These are phyloP conservation scores for Selenia dentaria DNA, from an alignment of 2,888 invertebrate genomes.

Conservation along the genomic window DNA sequence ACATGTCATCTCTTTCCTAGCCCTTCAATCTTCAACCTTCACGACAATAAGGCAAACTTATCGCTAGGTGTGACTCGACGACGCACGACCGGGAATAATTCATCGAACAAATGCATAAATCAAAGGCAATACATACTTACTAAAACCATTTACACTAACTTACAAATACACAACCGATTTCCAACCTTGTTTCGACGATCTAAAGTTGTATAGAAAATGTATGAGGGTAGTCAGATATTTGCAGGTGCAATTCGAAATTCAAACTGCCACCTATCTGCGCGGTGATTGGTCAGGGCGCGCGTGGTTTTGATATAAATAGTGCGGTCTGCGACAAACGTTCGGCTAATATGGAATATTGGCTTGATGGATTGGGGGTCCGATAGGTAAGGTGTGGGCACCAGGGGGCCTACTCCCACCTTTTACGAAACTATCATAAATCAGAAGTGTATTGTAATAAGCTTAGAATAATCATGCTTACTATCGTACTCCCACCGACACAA, in stretches of 20 bases:
- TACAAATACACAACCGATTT: slow-evolving; percentile 22
- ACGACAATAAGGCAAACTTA: slow-evolving; percentile 47
- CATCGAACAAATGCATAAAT: slow-evolving; percentile 81
- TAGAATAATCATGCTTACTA: no score
- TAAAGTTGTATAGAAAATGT: slow-evolving; percentile 23
- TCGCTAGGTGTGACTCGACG: slow-evolving; percentile 63
- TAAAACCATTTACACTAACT: slow-evolving; percentile 11
- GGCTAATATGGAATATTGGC: slow-evolving; percentile 63
- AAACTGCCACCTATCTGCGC: slow-evolving; percentile 75
- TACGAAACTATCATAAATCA: no score
- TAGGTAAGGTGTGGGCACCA: slow-evolving; percentile 5
- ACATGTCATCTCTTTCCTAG: no score
- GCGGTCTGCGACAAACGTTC: slow-evolving; percentile 64
- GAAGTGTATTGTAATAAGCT: no score
- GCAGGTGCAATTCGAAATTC: slow-evolving; percentile 71
- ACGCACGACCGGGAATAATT: slow-evolving; percentile 71
- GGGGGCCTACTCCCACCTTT: no score
- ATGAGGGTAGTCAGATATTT: slow-evolving; percentile 45
- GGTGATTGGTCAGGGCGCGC: slow-evolving; percentile 79
- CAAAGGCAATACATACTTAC: slow-evolving; percentile 66
- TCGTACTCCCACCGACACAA: no score
- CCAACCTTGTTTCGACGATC: slow-evolving; percentile 28
- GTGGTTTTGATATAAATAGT: slow-evolving; percentile 79
- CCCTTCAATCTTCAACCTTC: no score
- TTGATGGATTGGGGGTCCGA: slow-evolving; percentile 47